These are phyloP conservation scores for Meloidogyne hapla DNA, from an alignment of 1,140 invertebrate species.

Conservation along the genomic window DNA sequence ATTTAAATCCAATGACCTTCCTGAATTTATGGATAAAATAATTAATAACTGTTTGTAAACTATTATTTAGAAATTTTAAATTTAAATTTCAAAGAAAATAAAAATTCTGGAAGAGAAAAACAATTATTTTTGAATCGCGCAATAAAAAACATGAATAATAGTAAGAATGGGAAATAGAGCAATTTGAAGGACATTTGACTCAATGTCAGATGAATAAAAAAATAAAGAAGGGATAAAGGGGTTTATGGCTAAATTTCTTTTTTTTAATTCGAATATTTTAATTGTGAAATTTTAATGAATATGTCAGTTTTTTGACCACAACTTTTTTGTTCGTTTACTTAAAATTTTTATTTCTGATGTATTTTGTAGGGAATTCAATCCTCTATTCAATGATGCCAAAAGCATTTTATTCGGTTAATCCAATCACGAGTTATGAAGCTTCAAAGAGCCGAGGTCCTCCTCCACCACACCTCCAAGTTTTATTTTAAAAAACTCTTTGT, in stretches of 20 bases:
- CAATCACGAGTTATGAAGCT: background rate
- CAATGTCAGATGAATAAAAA: background rate
- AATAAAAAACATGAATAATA: background rate
- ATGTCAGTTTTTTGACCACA: background rate
- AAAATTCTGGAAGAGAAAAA: background rate
- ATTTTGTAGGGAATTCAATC: background rate
- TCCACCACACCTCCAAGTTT: background rate
- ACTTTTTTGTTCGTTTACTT: background rate
- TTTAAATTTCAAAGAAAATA: background rate
- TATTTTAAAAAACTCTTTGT: background rate
- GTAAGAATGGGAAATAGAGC: background rate
- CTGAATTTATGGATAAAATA: background rate
- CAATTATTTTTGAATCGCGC: background rate
- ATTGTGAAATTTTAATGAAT: background rate
- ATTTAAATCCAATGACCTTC: background rate
- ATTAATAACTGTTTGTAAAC: background rate
- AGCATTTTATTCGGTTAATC: background rate
- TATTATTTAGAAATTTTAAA: background rate
- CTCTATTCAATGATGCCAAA: background rate
- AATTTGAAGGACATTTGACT: constrained; percentile 3
- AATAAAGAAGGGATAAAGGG: background rate
- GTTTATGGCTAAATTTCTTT: background rate
- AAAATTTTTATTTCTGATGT: background rate
- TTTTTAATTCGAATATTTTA: background rate
- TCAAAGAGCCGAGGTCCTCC: background rate